Base-by-base conservation (phyloP, 2,797 vertebrate species). In the Takifugu ocellatus region DNA sequence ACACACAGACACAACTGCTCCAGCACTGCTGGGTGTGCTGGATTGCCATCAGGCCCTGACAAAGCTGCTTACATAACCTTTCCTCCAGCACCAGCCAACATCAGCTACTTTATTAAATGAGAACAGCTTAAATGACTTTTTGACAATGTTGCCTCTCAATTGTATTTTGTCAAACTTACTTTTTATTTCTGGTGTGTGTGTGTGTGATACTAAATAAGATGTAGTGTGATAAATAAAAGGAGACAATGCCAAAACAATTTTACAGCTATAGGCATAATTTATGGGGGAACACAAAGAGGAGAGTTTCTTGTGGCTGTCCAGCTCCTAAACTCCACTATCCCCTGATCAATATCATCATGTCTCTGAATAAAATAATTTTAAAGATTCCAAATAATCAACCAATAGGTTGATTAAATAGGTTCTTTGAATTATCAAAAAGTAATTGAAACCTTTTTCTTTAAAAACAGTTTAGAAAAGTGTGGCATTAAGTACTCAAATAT, bases 1-100 rank as follows among this genome's bases (percentile, higher is more conserved):
- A 49, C 49, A 54, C 39, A 73, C 54, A 58, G 70, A 53, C 69
- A 54, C 26, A n/a, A 46, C n/a, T 0, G 27, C 72, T 66, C 61
- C 75, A 80, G 21, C 21, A 21, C 79, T 85, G 83, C 83, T 79
- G 86, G 75, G 81, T 56, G 76, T 78, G 78, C 84, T 86, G 82
- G 82, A 85, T 84, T 74, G 74, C 75, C 74, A 79, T 84, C 79
- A 78, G 74, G 84, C 85, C 70, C 84, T 49, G 63, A 78, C 82
- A 87, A 84, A 74, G 78, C 72, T 53, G 77, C 82, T 88, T 85
- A 87, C 82, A 84, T 84, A 87, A 86, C 78, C 49, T 43, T 45
- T 29, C 71, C 79, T 77, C 77, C 78, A 82, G 66, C 71, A 60
- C 39, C 79, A 72, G 67, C 82, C 84, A 81, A 83, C 77, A 54